Conservation (phyloP, 2,797 vertebrate species). For the Momotus momota region DNA sequence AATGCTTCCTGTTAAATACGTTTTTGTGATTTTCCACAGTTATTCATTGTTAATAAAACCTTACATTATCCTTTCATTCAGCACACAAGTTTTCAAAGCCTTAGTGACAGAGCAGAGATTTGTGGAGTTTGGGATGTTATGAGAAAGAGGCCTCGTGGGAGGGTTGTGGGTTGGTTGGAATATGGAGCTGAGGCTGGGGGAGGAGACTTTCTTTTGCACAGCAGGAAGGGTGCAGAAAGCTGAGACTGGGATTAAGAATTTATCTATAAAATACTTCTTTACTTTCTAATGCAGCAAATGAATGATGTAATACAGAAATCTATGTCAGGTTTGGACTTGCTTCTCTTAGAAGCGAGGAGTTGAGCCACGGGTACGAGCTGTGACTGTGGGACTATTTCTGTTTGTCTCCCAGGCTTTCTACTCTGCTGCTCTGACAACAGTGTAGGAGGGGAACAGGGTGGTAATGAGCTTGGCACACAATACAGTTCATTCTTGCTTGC, state of each 20-base stretch:
- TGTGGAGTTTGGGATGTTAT: background rate
- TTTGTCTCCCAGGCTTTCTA: background rate
- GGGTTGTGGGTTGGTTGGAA: background rate
- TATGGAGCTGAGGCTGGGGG: background rate
- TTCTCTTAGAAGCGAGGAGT: background rate
- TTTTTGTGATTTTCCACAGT: background rate
- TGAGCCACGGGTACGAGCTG: background rate
- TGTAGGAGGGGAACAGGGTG: background rate
- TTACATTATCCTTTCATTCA: constrained; percentile 5
- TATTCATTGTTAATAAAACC: background rate
- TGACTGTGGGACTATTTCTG: background rate
- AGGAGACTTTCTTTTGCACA: background rate
- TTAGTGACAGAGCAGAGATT: background rate
- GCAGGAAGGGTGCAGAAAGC: background rate
- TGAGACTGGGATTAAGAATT: background rate
- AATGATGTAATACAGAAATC: background rate
- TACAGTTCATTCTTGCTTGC: background rate
- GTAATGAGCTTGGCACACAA: background rate
- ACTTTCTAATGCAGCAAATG: background rate
- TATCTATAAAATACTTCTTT: background rate
- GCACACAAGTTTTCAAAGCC: background rate
- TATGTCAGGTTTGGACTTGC: background rate
- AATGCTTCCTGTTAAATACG: background rate
- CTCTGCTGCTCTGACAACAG: background rate
- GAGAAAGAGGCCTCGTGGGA: background rate